phyloP scores from a whole-genome alignment of 92 coral and sea anemone genomes.

The Bergia puertoricense region DNA sequence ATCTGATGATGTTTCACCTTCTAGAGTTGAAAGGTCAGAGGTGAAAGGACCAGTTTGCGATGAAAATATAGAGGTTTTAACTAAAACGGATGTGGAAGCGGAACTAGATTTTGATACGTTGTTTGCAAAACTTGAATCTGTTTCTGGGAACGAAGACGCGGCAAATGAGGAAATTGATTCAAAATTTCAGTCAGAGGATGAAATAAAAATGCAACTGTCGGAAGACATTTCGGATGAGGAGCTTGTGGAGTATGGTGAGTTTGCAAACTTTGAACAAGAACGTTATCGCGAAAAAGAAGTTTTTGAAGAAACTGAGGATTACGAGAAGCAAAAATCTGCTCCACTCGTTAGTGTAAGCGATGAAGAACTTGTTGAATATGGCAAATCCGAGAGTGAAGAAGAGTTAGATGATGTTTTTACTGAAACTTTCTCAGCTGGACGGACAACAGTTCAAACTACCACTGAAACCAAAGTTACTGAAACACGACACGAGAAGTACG shows the following conservation, averaged over 20 bases:
- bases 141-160: not conserved
- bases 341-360: slow-evolving; percentile 39
- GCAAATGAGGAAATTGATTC: not conserved
- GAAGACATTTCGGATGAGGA: slow-evolving; percentile 71
- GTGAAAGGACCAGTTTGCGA: not conserved
- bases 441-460: not conserved
- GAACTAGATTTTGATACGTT: slow-evolving; percentile 30
- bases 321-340: not conserved
- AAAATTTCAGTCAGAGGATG: slow-evolving; percentile 31
- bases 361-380: slow-evolving; percentile 41
- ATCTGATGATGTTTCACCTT: not conserved
- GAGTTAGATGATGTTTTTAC: slow-evolving; percentile 17
- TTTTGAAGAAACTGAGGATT: not conserved
- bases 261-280: slow-evolving; percentile 6
- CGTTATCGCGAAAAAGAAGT: slow-evolving; percentile 3
- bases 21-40: not conserved
- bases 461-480: slow-evolving; percentile 5
- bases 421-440: not conserved
- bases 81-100: not conserved
- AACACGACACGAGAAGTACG: slow-evolving; percentile 10
- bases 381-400: slow-evolving; percentile 30
- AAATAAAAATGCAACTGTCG: slow-evolving; percentile 46
- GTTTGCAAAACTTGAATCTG: slow-evolving; percentile 15
- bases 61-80: slow-evolving; percentile 9
- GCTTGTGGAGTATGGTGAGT: slow-evolving; percentile 29